These are phyloP conservation scores for Rhincodon typus DNA, from an alignment of 2,797 vertebrate genomes.

Conservation along the genomic window DNA sequence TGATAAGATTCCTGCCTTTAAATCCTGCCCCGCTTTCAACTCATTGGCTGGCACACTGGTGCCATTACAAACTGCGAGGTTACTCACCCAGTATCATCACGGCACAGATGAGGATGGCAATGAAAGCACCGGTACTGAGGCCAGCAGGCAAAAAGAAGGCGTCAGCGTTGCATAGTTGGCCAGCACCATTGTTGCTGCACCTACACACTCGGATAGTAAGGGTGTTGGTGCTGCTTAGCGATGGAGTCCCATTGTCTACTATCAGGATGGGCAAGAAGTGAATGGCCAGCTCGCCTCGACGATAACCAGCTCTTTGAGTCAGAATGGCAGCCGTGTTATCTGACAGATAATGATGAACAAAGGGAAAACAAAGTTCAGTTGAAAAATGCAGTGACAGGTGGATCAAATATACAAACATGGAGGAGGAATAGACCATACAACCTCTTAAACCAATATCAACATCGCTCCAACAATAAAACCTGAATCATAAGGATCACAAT, in stretches of 20 bases:
- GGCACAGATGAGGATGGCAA: constrained; percentile 66
- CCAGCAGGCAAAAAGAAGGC: constrained; percentile 65
- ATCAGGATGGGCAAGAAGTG: constrained; percentile 76
- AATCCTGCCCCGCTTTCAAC: not conserved
- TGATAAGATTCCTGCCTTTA: not conserved
- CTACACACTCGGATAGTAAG: constrained; percentile 76
- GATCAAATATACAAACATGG: too few relatives aligned
- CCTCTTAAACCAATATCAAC: too few relatives aligned
- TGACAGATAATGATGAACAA: constrained; percentile 49
- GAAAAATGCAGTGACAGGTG: not conserved
- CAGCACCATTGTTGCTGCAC: constrained; percentile 64
- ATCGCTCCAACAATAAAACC: too few relatives aligned
- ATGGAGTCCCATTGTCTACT: constrained; percentile 72
- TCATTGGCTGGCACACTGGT: not conserved
- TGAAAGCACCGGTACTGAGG: constrained; percentile 63
- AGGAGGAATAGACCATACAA: too few relatives aligned
- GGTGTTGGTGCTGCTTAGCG: constrained; percentile 78
- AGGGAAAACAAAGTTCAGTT: not conserved
- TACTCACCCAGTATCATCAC: constrained; percentile 71
- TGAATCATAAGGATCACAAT: not conserved
- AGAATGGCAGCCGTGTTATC: constrained; percentile 88
- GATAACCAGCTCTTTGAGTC: constrained; percentile 71
- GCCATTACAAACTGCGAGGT: not conserved
- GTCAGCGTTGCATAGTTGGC: constrained; percentile 57
- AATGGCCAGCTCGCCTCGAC: constrained; percentile 61